Evolutionary conservation across 1,140 invertebrate genomes (phyloP).

Genomic region (Eulimnadia texana): DNA sequence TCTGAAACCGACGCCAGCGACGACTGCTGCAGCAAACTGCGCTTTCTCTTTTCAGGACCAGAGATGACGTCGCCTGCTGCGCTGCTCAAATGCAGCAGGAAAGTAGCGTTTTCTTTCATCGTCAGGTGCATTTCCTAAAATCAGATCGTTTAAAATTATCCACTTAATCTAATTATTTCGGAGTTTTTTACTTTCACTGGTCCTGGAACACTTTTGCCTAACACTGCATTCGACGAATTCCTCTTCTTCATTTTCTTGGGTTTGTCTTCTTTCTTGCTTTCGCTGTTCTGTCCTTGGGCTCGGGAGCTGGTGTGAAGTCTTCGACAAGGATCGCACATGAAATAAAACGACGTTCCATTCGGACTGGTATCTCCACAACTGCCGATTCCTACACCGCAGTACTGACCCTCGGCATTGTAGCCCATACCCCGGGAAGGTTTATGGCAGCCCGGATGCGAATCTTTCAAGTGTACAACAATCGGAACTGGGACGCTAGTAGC

Average conservation of each 20-base stretch:
- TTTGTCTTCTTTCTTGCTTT: slow-evolving; percentile 26
- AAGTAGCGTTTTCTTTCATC: slow-evolving; percentile 88
- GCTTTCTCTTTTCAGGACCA: slow-evolving; percentile 15
- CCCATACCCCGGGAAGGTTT: slow-evolving; percentile 70
- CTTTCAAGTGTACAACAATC: slow-evolving; percentile 81
- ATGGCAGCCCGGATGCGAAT: slow-evolving; percentile 77
- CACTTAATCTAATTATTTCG: too few relatives aligned
- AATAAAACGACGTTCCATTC: slow-evolving; percentile 67
- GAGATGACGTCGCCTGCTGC: slow-evolving; percentile 2
- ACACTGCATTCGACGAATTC: slow-evolving; percentile 17
- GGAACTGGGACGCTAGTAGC: slow-evolving; percentile 58
- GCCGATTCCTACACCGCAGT: slow-evolving; percentile 71
- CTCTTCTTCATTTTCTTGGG: slow-evolving; percentile 28
- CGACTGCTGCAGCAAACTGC: slow-evolving; percentile 17
- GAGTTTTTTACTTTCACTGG: slow-evolving; percentile 17
- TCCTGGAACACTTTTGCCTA: slow-evolving; percentile 22
- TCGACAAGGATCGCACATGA: slow-evolving; percentile 76
- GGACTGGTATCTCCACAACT: slow-evolving; percentile 73
- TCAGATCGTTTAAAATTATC: slow-evolving; percentile 24
- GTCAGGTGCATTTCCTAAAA: slow-evolving; percentile 50
- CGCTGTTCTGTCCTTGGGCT: slow-evolving; percentile 21
- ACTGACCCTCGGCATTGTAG: slow-evolving; percentile 70
- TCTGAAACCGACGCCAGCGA: slow-evolving; percentile 15
- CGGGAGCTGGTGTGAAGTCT: slow-evolving; percentile 53
- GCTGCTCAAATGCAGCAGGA: slow-evolving; percentile 73